These are phyloP conservation scores for Bostrychus sinensis DNA, from an alignment of 2,113 vertebrate species.

Conservation along the genomic window DNA sequence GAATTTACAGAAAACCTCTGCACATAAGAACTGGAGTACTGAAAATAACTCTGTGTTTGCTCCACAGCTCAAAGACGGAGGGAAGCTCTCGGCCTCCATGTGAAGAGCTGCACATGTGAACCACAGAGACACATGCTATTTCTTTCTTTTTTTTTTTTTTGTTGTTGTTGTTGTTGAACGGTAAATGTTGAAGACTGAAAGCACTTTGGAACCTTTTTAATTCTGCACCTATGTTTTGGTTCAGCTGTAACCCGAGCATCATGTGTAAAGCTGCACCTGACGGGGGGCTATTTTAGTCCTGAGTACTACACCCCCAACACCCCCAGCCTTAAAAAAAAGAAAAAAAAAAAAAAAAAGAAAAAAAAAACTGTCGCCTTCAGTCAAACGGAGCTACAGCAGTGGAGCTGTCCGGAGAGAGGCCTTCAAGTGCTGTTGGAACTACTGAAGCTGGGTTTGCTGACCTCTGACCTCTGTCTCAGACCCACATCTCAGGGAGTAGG, in stretches of 20 bases:
- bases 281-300: slow-evolving; percentile 79
- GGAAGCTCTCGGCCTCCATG: slow-evolving; percentile 75
- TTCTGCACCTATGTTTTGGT: slow-evolving; percentile 70
- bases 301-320: slow-evolving; percentile 73
- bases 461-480: not conserved
- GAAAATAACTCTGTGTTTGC: not conserved
- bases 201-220: slow-evolving; percentile 66
- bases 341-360: no score
- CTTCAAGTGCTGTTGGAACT: slow-evolving; percentile 6
- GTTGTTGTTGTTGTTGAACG: not conserved
- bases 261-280: slow-evolving; percentile 80
- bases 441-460: not conserved
- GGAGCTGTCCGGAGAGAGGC: slow-evolving; percentile 30
- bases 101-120: slow-evolving; percentile 28
- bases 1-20: no score
- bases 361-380: slow-evolving; percentile 54
- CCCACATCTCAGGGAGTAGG: slow-evolving; percentile 3
- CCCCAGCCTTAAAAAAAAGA: slow-evolving; percentile 26
- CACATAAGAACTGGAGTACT: no score
- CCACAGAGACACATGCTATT: no score
- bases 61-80: slow-evolving; percentile 81
- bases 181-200: slow-evolving; percentile 40
- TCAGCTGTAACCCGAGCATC: slow-evolving; percentile 72
- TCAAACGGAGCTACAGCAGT: slow-evolving; percentile 67
- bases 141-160: no score